Evolutionary conservation across 2,113 vertebrate genomes (phyloP), one percentile per base, ranked within the genome.

Genomic region (Nanorana parkeri): DNA sequence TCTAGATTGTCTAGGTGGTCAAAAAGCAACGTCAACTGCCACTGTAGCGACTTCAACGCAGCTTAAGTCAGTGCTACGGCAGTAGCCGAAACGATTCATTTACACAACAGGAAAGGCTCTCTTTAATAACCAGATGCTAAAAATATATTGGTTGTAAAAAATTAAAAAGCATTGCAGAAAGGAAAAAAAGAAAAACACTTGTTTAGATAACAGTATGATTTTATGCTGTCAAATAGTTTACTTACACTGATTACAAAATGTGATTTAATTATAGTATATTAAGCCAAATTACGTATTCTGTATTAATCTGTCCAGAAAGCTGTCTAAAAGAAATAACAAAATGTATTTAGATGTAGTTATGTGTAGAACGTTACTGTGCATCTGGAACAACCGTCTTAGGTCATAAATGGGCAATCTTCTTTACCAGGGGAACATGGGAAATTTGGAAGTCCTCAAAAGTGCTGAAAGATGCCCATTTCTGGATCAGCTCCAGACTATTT

Each of bases 231-330:
- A 71, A 71, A 71, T 54, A 20, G 41, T 68, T 55, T 71, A 71
- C 68, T 52, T 69, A 17, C 67, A 51, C n/a, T 51, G 68, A 69
- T 69, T 69, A 69, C 68, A 51, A 69, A 23, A 26, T 24, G 51
- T 71, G 28, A 23, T 72, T 17, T 69, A 26, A 69, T 52, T 52
- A 69, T 24, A 3, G 10, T 69, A 52, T 26, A 69, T 23, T 16
- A 24, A 69, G 68, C 68, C 67, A 69, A 69, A 29, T 29, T 26
- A 3, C 5, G 16, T 16, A 32, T 29, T 29, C 32, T 56, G 24
- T 11, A 54, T 23, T 20, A 3, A 19, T 52, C 36, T 28, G 47
- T 52, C 24, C 47, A 54, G 51, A 72, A 28, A 52, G 5, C 5
- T 56, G 24, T 29, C 24, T 55, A 17, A 28, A 29, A 65, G 28